Evolutionary conservation across 2,113 vertebrate genomes (phyloP).

Genomic region (Aegypius monachus): DNA sequence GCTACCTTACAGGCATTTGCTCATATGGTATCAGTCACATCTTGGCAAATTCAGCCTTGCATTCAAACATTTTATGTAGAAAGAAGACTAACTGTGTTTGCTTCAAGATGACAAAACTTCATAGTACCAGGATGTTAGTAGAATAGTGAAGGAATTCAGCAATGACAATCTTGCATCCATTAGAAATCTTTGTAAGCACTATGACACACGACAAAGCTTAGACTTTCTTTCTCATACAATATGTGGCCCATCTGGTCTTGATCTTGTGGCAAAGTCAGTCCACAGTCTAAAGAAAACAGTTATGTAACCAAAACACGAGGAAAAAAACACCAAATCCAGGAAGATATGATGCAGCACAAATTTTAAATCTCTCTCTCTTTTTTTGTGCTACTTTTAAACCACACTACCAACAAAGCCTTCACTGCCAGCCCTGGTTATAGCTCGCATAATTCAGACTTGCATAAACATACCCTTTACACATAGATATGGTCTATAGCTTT

Average conservation of each 20-base stretch:
- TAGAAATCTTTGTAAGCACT: neutral
- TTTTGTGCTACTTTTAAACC: neutral
- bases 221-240: neutral
- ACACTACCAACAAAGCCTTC: neutral
- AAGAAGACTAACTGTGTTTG: neutral
- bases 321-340: neutral
- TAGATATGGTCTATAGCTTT: neutral
- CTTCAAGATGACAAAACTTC: neutral
- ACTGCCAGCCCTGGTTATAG: neutral
- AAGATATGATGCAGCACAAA: neutral
- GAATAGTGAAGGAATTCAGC: neutral
- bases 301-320: neutral
- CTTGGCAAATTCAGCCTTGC: neutral
- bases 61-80: neutral
- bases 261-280: neutral
- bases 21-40: neutral
- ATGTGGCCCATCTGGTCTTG: neutral
- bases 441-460: neutral
- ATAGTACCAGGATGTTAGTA: neutral
- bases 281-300: neutral
- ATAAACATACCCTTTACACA: neutral
- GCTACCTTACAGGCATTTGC: neutral
- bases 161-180: neutral
- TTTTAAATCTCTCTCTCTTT: neutral
- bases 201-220: neutral